Evolutionary conservation across 1,140 invertebrate species (phyloP).

Genomic region (Amphibalanus amphitrite): DNA sequence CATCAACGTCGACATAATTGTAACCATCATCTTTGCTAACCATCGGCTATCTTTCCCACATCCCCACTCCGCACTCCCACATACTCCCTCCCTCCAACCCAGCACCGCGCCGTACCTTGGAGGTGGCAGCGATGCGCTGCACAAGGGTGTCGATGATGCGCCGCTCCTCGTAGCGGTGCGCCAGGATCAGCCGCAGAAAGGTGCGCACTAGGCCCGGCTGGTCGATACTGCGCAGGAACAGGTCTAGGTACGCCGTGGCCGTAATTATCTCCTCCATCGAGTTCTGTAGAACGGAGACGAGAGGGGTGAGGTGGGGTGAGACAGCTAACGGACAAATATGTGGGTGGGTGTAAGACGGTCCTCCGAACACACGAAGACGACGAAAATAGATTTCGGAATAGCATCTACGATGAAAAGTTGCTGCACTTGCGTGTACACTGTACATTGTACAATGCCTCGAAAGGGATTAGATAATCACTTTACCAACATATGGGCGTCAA

Average conservation of each 20-base stretch:
- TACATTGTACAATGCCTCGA: no score
- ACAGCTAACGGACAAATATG: not conserved
- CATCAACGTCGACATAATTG: no score
- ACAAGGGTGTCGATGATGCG: slow-evolving; percentile 59
- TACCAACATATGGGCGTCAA: no score
- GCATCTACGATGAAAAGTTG: no score
- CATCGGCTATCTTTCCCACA: no score
- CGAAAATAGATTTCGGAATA: no score
- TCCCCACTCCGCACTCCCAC: no score
- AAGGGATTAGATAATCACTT: no score
- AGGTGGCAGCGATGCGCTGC: slow-evolving; percentile 23
- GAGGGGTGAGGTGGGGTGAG: slow-evolving; percentile 5
- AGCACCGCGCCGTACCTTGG: not conserved
- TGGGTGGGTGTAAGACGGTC: not conserved
- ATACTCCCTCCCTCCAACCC: no score
- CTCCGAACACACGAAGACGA: not conserved
- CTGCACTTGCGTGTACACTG: no score
- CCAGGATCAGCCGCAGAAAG: slow-evolving; percentile 69
- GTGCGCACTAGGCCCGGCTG: slow-evolving; percentile 62
- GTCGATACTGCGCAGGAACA: slow-evolving; percentile 68
- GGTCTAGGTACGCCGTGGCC: slow-evolving; percentile 77
- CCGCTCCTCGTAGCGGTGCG: slow-evolving; percentile 61
- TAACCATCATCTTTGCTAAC: no score
- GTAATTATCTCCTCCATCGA: slow-evolving; percentile 63
- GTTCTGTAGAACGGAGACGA: slow-evolving; percentile 30